Evolutionary conservation across 2,888 invertebrate species (phyloP).

Genomic region (Sepiola atlantica): DNA sequence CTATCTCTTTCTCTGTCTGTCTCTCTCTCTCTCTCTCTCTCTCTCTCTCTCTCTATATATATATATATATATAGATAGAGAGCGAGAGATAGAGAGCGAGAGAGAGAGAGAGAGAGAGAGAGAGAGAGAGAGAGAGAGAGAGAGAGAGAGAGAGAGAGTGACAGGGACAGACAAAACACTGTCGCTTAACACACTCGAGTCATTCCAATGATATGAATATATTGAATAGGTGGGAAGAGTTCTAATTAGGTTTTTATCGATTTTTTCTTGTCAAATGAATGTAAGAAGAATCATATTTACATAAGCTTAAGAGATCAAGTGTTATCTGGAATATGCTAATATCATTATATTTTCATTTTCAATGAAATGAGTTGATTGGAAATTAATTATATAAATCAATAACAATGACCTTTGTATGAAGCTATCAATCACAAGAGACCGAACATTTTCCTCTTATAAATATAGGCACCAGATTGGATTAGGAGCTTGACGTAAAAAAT

Average conservation of each 20-base stretch:
- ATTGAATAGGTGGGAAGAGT: background rate
- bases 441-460: background rate
- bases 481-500: no score
- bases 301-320: background rate
- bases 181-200: background rate
- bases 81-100: no score
- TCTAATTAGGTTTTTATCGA: constrained; percentile 1
- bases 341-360: background rate
- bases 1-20: no score
- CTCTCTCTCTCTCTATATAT: no score
- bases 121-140: no score
- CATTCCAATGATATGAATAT: background rate
- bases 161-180: no score
- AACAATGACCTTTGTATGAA: background rate
- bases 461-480: no score
- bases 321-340: background rate
- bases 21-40: no score
- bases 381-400: background rate
- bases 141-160: no score
- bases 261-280: background rate
- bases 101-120: no score
- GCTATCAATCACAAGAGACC: background rate
- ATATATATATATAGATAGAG: no score
- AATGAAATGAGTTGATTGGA: background rate
- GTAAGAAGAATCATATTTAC: background rate